phyloP scores from a whole-genome alignment of 2,113 vertebrate genomes.

The Chionis minor region DNA sequence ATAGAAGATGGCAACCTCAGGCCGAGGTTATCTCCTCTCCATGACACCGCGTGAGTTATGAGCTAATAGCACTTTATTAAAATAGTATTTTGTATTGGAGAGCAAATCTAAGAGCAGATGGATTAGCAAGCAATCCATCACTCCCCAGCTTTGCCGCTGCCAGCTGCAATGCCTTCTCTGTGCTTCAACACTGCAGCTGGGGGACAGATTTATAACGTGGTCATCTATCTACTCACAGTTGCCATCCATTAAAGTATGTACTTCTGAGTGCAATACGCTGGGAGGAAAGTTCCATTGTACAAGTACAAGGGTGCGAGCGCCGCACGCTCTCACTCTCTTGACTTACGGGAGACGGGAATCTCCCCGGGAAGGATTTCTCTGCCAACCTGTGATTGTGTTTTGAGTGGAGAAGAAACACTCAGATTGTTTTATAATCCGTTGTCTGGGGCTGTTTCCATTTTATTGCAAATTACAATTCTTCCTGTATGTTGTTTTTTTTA shows the following conservation, averaged over 20 bases:
- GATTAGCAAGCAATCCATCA: conserved; percentile 3
- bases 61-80: conserved; percentile 3
- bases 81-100: neutral
- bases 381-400: neutral
- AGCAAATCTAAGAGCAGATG: neutral
- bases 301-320: rapidly evolving
- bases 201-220: neutral
- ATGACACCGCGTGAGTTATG: neutral
- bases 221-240: neutral
- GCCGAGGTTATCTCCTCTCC: neutral
- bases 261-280: rapidly evolving
- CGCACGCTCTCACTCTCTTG: rapidly evolving
- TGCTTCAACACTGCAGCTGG: neutral
- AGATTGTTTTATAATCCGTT: rapidly evolving
- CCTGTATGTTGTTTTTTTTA: too few species aligned
- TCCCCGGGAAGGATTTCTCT: neutral
- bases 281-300: neutral
- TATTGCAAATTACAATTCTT: neutral
- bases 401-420: neutral
- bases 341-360: rapidly evolving
- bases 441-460: neutral
- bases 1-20: neutral
- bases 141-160: neutral
- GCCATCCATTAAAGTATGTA: neutral
- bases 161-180: neutral